Percentiles rank a stretch among this genome's conserved stretches.
Conservation (phyloP, 2,113 vertebrate species). For the Chelonoidis abingdonii region DNA sequence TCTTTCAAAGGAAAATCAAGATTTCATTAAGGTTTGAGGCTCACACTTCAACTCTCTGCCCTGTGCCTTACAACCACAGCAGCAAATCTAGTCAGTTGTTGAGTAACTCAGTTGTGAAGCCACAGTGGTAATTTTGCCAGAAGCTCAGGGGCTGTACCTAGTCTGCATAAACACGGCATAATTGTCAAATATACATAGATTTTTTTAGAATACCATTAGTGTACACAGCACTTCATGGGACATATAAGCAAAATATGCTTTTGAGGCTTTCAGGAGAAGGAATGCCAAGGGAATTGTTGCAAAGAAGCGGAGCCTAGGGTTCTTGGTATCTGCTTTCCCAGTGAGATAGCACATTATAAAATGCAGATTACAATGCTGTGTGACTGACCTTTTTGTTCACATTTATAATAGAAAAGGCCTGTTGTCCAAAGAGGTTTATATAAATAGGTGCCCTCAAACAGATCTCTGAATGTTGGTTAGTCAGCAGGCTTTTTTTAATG, state of each 20-base stretch:
- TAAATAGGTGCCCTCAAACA: fast-evolving
- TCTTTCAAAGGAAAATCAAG: not conserved
- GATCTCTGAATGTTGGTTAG: fast-evolving
- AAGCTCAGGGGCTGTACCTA: fast-evolving
- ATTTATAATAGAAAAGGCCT: not conserved
- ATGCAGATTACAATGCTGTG: not conserved
- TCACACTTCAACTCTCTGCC: not conserved
- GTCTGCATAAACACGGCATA: fast-evolving
- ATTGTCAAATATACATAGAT: fast-evolving
- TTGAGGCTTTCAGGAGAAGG: not conserved
- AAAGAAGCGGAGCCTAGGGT: not conserved
- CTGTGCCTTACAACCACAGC: fast-evolving
- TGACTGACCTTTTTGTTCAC: not conserved
- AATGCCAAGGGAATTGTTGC: not conserved
- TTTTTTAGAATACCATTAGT: not conserved
- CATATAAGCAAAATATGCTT: not conserved
- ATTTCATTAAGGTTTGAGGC: not conserved
- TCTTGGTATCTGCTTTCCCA: not conserved
- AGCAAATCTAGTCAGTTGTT: not conserved
- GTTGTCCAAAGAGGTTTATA: not conserved
- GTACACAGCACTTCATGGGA: not conserved
- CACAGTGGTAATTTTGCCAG: not conserved
- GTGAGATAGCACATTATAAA: fast-evolving
- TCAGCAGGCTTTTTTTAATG: not conserved
- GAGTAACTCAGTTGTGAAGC: not conserved